Conservation (phyloP, 1,140 invertebrate genomes). For the Apis florea region DNA sequence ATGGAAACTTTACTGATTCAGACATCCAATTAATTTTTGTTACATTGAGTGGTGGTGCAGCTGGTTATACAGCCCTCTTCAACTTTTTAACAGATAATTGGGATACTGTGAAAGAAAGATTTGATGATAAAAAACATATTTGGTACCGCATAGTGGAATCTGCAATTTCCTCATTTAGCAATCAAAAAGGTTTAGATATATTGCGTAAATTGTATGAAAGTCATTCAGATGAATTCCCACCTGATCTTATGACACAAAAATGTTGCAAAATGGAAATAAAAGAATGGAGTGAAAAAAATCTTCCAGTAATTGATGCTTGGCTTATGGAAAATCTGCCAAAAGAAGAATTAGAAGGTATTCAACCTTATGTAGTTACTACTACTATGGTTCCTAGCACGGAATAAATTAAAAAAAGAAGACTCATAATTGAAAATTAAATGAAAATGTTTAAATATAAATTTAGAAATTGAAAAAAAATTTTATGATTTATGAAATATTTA, state of each 20-base stretch:
- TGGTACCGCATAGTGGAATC: conserved; percentile 87
- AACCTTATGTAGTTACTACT: background rate
- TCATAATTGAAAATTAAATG: background rate
- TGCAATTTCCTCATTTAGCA: conserved; percentile 86
- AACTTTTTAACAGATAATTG: conserved; percentile 85
- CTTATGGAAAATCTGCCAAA: conserved; percentile 80
- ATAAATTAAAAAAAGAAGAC: conserved; percentile 6
- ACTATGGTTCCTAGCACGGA: background rate
- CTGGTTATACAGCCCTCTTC: conserved; percentile 86
- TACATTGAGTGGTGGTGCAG: conserved; percentile 84
- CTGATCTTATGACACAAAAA: conserved; percentile 85
- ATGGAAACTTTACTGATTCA: conserved; percentile 86
- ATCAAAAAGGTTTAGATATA: conserved; percentile 85
- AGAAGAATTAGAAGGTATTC: conserved; percentile 47
- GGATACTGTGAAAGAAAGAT: conserved; percentile 83
- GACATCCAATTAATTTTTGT: conserved; percentile 87
- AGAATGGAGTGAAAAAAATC: conserved; percentile 85
- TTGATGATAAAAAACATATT: conserved; percentile 84
- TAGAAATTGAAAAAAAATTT: background rate
- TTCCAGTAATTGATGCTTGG: conserved; percentile 86
- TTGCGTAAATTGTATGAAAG: conserved; percentile 83
- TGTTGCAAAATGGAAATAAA: conserved; percentile 85
- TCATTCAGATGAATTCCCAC: conserved; percentile 83
- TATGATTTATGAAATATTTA: background rate
- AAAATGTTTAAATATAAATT: background rate